Percentiles rank a stretch among this genome's conserved stretches.
Conservation (phyloP, 2,888 invertebrate species). For the Pantelozetes paolii region DNA sequence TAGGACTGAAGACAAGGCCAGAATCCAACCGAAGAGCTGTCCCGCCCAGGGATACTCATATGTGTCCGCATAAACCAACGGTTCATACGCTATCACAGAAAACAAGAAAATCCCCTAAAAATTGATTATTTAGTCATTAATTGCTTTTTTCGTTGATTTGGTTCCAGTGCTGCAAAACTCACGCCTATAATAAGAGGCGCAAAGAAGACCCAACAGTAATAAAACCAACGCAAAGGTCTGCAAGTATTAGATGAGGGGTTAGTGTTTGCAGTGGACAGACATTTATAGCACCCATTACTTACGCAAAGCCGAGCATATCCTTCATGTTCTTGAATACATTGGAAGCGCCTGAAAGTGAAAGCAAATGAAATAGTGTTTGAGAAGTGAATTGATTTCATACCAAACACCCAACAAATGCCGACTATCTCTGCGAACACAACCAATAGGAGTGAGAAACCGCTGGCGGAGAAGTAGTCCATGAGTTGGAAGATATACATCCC, state of each 20-base stretch:
- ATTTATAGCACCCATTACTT: background rate
- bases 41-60: conserved; percentile 77
- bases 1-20: conserved; percentile 77
- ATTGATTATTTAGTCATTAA: background rate
- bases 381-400: conserved; percentile 47
- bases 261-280: background rate
- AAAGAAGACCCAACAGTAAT: conserved; percentile 78
- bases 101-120: conserved; percentile 70
- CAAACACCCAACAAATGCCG: conserved; percentile 85
- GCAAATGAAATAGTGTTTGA: background rate
- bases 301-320: conserved; percentile 71
- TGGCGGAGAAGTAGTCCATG: conserved; percentile 80
- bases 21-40: conserved; percentile 70
- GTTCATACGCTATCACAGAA: conserved; percentile 72
- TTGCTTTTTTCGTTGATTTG: too few relatives aligned
- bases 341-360: conserved; percentile 52
- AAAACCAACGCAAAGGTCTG: conserved; percentile 70
- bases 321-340: conserved; percentile 73
- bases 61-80: conserved; percentile 62
- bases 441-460: conserved; percentile 73
- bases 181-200: conserved; percentile 70
- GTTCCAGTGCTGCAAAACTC: too few relatives aligned
- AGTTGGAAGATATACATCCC: conserved; percentile 81
- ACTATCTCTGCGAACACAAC: conserved; percentile 87
- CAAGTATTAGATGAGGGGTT: background rate